A percentile compares a stretch with the other conserved stretches of the same genome.
phyloP scores from a whole-genome alignment of 2,113 vertebrate species.

The Hiodon alosoides region DNA sequence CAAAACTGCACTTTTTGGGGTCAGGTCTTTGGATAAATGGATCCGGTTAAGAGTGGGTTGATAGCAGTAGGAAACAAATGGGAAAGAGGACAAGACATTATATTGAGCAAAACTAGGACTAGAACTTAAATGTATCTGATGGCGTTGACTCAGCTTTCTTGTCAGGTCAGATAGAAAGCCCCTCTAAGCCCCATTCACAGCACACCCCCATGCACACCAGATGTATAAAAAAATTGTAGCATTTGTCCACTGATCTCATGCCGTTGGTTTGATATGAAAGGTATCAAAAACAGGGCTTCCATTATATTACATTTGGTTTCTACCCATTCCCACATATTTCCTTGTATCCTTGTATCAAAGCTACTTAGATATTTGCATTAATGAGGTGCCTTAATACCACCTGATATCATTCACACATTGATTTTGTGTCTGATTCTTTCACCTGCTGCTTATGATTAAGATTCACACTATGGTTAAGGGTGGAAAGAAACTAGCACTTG shows the following conservation, averaged over 20 bases:
- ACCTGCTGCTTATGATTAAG: no score
- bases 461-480: no score
- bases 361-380: no score
- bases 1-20: no score
- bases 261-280: background rate
- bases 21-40: no score
- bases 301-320: background rate
- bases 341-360: no score
- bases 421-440: slow-evolving; percentile 1
- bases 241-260: background rate
- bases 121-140: slow-evolving; percentile 13
- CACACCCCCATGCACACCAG: no score
- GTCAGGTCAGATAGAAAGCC: slow-evolving; percentile 2
- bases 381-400: no score
- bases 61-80: background rate
- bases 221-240: background rate
- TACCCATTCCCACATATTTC: no score
- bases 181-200: background rate
- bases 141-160: background rate
- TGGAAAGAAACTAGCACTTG: no score
- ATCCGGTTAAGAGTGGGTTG: background rate
- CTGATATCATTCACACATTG: background rate
- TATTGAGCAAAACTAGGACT: slow-evolving; percentile 8
- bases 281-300: background rate
- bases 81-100: slow-evolving; percentile 5